Evolutionary conservation across 1,140 invertebrate species (phyloP), one percentile per base, ranked within the genome.

Genomic region (Pissodes strobi): DNA sequence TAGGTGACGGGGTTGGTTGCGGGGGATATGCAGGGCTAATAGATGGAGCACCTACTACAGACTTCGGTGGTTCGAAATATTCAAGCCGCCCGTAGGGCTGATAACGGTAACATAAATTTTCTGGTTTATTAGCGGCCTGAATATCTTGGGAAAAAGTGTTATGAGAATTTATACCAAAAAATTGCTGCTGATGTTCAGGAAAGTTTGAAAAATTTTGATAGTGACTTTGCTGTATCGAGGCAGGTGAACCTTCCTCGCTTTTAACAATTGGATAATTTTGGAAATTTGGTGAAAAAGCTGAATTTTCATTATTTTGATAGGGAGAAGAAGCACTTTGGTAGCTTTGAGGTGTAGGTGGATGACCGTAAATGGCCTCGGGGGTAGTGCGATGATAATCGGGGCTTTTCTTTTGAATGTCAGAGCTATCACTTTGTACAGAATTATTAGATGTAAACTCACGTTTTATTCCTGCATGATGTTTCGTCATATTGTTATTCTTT

Each of bases 401-500:
- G 66, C 82, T 84, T 41, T 82, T 82, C 62, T 77, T 78, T 51
- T 83, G 81, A 78, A 82, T 82, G 69, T 88, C 85, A 64, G 83
- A 86, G 5, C 85, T 86, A 70, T 87, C 86, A 37, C 84, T 81
- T 2, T 83, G 82, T 15, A 82, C 83, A 61, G 82, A 79, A 2
- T 80, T 79, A 45, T 64, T 79, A 75, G 12, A 48, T 48, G 69
- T 56, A 52, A 73, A 71, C 68, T 76, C 78, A 75, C 79, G 74
- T 76, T 78, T 78, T 30, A 74, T 69, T 51, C 80, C 79, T 74
- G 85, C 85, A 21, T 79, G 81, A 15, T 46, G 81, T 19, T 55
- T 86, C 22, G 81, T 82, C 62, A 84, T 84, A 72, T 87, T 88
- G 74, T 88, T 88, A 76, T 88, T 89, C 49, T 86, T 86, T 57